Percentiles rank a stretch among this genome's conserved stretches.
phyloP scores from a whole-genome alignment of 2,113 vertebrate genomes.

The Carassius carassius region DNA sequence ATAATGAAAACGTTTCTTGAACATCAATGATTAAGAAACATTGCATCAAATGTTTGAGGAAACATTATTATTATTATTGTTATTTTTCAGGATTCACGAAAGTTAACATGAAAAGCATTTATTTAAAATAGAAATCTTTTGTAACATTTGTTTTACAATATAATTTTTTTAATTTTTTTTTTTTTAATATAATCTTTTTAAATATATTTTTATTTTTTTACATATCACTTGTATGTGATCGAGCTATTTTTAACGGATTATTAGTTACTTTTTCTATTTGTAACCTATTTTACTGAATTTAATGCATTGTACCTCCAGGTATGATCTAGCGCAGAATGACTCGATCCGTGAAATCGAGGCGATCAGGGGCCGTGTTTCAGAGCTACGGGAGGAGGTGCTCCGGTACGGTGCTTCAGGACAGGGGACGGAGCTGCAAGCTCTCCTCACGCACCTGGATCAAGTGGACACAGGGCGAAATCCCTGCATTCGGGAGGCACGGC shows the following conservation, averaged over 20 bases:
- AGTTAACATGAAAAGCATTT: too few species aligned
- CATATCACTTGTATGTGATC: not conserved
- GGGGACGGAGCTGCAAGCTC: constrained; percentile 85
- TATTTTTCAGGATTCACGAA: too few species aligned
- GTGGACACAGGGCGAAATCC: constrained; percentile 91
- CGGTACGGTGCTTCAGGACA: constrained; percentile 80
- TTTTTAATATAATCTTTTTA: too few species aligned
- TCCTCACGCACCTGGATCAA: constrained; percentile 88
- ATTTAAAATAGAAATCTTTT: not conserved
- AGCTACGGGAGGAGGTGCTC: constrained; percentile 81
- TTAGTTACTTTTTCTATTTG: not conserved
- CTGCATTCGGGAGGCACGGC: constrained; percentile 93
- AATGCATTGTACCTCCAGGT: constrained; percentile 59
- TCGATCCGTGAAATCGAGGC: constrained; percentile 93
- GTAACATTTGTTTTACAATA: too few species aligned
- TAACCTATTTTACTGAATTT: too few species aligned
- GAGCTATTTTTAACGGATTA: not conserved
- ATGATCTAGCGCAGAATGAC: constrained; percentile 90
- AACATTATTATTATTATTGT: not conserved
- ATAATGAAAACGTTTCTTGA: not conserved
- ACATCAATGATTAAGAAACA: not conserved
- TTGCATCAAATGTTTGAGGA: not conserved
- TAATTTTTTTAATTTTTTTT: too few species aligned
- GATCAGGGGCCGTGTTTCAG: constrained; percentile 82
- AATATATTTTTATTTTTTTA: too few species aligned